Percentiles rank a stretch among this genome's conserved stretches.
phyloP scores from a whole-genome alignment of 2,113 vertebrate species.

The Sphaerodactylus townsendi region DNA sequence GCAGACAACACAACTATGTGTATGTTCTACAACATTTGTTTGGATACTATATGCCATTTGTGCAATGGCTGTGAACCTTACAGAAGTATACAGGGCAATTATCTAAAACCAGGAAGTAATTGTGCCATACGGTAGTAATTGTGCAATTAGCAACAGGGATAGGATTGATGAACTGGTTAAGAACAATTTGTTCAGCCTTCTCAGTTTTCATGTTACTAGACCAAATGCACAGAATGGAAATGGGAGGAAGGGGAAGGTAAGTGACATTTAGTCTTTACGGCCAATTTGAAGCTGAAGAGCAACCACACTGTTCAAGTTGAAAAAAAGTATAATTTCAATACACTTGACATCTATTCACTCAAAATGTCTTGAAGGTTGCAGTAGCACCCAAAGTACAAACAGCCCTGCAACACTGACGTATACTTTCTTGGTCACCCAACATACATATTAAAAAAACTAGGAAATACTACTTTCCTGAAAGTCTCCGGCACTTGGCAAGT shows the following conservation, averaged over 20 bases:
- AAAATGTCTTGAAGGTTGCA: not conserved
- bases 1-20: too few species aligned
- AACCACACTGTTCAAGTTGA: not conserved
- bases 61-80: not conserved
- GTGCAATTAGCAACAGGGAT: not conserved
- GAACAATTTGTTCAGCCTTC: constrained; percentile 26
- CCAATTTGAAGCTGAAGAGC: not conserved
- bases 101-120: constrained; percentile 21
- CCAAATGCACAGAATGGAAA: not conserved
- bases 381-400: too few species aligned
- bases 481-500: too few species aligned
- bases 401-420: too few species aligned
- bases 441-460: too few species aligned
- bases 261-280: constrained; percentile 6
- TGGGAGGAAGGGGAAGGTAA: not conserved
- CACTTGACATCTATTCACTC: not conserved
- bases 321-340: not conserved
- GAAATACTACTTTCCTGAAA: too few species aligned
- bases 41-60: not conserved
- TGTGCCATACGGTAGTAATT: constrained; percentile 30
- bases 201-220: constrained; percentile 9
- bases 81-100: constrained; percentile 1
- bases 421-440: too few species aligned
- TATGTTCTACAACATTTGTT: not conserved
- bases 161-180: constrained; percentile 46